Base-by-base conservation (phyloP, 2,113 vertebrate species). In the Burhinus bistriatus region DNA sequence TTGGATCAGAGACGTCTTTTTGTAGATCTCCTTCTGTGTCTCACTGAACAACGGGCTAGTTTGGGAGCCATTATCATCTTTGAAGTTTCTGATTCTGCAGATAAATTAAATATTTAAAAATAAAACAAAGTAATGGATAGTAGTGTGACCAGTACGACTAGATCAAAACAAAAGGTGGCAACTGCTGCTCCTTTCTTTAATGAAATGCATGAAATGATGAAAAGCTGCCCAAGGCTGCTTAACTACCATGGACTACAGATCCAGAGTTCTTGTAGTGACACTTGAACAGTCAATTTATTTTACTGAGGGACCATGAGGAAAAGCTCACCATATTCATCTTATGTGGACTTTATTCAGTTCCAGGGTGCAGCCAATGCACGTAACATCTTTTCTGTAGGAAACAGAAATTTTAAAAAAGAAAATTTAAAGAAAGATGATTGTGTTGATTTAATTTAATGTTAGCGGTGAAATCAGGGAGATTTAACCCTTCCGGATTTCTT, bases 391-490 rank as follows among this genome's bases (percentile, higher is more conserved):
- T 25, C 13, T 54, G 10, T 25, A 36, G 25, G 42, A 66, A 44
- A 40, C 1, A 16, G 9, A 64, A 3, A 3, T 19, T 55, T 66
- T 45, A 40, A 40, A 40, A 40, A 40, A 40, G n/a, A 40, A 40
- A 40, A 40, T 42, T 49, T 79, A 8, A 40, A 49, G 11, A 6
- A n/a, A 47, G 16, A 45, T 0, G 0, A n/a, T 42, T 72, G 17
- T 13, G 8, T 52, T 73, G 19, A 65, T 70, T 72, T 81, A 81
- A 57, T 55, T 64, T 32, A 89, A 40, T 22, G 6, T 2, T 40
- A 32, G 32, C 65, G 42, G 59, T 52, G 20, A 73, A 73, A 57
- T 25, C 32, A n/a, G 38, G 9, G 7, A 64, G 5, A 29, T 25
- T 52, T 47, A 77, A 70, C 40, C 11, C 15, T 65, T n/a, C 13